phyloP scores from a whole-genome alignment of 2,888 invertebrate genomes.

The Caenorhabditis sp. region DNA sequence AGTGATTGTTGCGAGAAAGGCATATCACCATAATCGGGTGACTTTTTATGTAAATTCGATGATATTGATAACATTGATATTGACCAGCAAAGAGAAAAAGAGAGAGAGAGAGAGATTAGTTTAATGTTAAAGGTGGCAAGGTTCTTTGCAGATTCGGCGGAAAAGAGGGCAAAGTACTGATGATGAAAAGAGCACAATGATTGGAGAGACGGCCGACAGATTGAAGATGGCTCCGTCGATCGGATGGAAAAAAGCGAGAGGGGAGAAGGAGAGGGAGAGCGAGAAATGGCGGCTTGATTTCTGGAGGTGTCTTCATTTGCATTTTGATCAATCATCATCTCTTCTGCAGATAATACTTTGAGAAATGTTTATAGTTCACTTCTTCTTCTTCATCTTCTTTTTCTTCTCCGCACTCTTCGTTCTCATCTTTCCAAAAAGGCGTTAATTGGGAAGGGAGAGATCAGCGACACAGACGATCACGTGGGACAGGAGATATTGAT shows the following conservation, averaged over 20 bases:
- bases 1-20: slow-evolving; percentile 2
- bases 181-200: slow-evolving; percentile 11
- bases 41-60: slow-evolving; percentile 6
- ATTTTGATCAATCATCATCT: background rate
- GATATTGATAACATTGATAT: slow-evolving; percentile 24
- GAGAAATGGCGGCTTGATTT: slow-evolving; percentile 11
- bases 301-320: slow-evolving; percentile 1
- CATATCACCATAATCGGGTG: slow-evolving; percentile 51
- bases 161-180: slow-evolving; percentile 31
- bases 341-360: too few relatives aligned
- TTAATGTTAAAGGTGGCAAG: slow-evolving; percentile 16
- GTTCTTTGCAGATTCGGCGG: slow-evolving; percentile 3
- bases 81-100: background rate
- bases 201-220: slow-evolving; percentile 26
- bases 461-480: too few relatives aligned
- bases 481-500: background rate
- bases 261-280: too few relatives aligned
- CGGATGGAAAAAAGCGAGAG: too few relatives aligned
- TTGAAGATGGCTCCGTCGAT: slow-evolving; percentile 19
- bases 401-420: too few relatives aligned
- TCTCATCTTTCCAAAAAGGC: background rate
- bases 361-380: too few relatives aligned
- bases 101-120: slow-evolving; percentile 2
- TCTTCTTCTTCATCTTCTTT: too few relatives aligned
- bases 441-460: background rate